Evolutionary conservation across 2,797 vertebrate species (phyloP).

Genomic region (Premnoplex brunnescens): DNA sequence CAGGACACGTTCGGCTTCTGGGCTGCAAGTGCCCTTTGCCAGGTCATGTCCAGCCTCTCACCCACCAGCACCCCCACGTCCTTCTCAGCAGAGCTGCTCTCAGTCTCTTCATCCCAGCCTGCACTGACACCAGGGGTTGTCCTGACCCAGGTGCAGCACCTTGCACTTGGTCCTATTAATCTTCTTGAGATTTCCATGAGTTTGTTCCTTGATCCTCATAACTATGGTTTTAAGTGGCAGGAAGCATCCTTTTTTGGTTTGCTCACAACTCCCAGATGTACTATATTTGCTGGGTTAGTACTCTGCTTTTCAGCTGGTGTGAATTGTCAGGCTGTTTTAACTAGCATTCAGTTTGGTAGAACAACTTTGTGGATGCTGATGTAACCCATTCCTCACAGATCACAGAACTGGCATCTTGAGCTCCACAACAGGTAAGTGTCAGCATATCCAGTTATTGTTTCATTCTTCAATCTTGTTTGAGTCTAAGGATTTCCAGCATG

Average conservation of each 20-base stretch:
- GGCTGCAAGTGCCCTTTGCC: fast-evolving
- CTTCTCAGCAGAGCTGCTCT: background rate
- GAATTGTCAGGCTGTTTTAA: background rate
- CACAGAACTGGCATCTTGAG: background rate
- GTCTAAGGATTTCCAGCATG: background rate
- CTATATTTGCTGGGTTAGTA: background rate
- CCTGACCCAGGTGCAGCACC: background rate
- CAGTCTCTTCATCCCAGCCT: background rate
- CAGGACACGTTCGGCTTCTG: background rate
- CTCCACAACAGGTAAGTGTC: background rate
- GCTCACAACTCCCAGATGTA: background rate
- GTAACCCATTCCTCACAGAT: background rate
- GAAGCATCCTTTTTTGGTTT: background rate
- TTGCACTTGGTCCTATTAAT: background rate
- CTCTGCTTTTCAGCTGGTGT: background rate
- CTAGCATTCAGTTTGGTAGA: background rate
- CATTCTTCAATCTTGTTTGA: background rate
- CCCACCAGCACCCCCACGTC: background rate
- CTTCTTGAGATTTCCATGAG: too few species aligned
- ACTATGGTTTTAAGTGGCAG: background rate
- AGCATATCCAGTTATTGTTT: background rate
- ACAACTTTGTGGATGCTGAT: background rate
- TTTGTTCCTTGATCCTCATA: background rate
- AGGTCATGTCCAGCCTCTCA: background rate
- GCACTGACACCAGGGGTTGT: fast-evolving